These are phyloP conservation scores for Drosophila siamana DNA, from an alignment of 2,888 invertebrate genomes.

Conservation along the genomic window DNA sequence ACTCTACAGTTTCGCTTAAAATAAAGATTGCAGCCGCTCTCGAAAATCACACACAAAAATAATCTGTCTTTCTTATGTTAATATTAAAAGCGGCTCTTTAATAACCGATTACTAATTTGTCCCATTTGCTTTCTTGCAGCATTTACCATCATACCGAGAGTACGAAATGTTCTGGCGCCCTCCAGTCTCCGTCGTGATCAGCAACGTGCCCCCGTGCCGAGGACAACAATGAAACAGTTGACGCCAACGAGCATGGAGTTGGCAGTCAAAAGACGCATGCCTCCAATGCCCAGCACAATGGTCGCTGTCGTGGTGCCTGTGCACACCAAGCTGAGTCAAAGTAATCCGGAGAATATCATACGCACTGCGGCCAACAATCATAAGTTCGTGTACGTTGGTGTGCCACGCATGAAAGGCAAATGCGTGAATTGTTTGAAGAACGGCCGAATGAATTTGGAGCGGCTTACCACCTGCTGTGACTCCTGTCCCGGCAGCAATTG, in stretches of 20 bases:
- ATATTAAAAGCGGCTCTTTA: background rate
- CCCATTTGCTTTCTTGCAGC: constrained; percentile 26
- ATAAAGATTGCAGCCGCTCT: constrained; percentile 26
- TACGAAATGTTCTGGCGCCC: constrained; percentile 1
- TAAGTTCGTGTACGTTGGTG: constrained; percentile 78
- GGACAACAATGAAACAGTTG: constrained; percentile 21
- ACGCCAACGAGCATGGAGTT: background rate
- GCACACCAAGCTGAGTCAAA: constrained; percentile 44
- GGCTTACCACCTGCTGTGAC: constrained; percentile 83
- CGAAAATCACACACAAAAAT: background rate
- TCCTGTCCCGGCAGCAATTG: constrained; percentile 83
- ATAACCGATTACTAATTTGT: background rate
- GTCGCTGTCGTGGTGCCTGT: background rate
- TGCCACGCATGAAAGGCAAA: constrained; percentile 82
- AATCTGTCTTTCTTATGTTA: constrained; percentile 3
- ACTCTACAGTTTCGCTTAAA: constrained; percentile 13
- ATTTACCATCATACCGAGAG: constrained; percentile 7
- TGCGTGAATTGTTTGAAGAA: constrained; percentile 84
- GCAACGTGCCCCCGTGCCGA: constrained; percentile 30
- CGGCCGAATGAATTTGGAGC: constrained; percentile 58
- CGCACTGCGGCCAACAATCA: constrained; percentile 79
- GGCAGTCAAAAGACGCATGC: constrained; percentile 15
- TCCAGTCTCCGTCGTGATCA: constrained; percentile 23
- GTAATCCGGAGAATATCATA: constrained; percentile 75
- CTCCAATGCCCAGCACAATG: background rate